Evolutionary conservation across 2,113 vertebrate genomes (phyloP).

Genomic region (Crotalus horridus): DNA sequence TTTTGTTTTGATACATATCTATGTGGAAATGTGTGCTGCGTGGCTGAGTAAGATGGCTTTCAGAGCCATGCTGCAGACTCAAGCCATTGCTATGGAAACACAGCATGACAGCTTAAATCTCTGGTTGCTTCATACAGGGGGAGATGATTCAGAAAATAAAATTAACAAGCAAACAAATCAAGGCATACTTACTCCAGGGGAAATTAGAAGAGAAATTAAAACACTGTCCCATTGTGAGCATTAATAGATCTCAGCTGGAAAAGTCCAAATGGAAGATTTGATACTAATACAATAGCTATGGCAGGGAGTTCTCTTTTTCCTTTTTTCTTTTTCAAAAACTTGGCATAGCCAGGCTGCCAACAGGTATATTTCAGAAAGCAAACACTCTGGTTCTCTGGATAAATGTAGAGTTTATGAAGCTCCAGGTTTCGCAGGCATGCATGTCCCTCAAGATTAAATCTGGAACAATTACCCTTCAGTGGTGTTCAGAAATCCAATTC

Average conservation of each 20-base stretch:
- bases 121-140: conserved; percentile 48
- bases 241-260: conserved; percentile 10
- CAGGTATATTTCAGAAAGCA: neutral
- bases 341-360: neutral
- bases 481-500: neutral
- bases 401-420: neutral
- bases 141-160: conserved; percentile 43
- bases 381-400: neutral
- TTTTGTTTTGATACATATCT: neutral
- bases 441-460: neutral
- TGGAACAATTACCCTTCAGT: neutral
- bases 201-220: conserved; percentile 25
- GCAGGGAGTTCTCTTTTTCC: neutral
- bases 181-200: conserved; percentile 15
- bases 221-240: conserved; percentile 10
- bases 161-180: conserved; percentile 29
- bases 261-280: conserved; percentile 26
- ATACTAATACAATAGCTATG: neutral
- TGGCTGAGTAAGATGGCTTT: conserved; percentile 49
- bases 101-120: conserved; percentile 50
- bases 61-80: conserved; percentile 49
- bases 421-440: neutral
- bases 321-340: neutral
- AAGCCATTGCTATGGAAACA: conserved; percentile 68
- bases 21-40: neutral